Evolutionary conservation across 2,888 invertebrate genomes (phyloP).

Genomic region (Diadegma fenestrale): DNA sequence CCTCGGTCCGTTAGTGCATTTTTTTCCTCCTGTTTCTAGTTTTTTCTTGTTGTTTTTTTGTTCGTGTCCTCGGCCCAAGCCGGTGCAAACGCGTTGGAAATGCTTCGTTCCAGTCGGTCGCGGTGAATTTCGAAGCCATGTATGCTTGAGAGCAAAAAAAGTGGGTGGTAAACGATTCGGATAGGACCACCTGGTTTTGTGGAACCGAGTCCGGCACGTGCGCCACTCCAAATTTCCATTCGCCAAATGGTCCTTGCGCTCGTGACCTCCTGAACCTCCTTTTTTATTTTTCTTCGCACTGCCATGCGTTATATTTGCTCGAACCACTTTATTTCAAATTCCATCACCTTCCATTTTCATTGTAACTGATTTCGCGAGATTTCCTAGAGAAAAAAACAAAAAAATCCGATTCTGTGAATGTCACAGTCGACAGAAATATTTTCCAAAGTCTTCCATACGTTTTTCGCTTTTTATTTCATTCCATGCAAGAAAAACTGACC

Average conservation of each 20-base stretch:
- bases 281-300: not conserved
- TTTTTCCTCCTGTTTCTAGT: constrained; percentile 24
- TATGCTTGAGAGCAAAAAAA: constrained; percentile 23
- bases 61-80: constrained; percentile 35
- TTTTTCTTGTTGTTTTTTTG: not conserved
- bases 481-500: too few species aligned
- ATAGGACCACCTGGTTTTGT: constrained; percentile 12
- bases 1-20: constrained; percentile 67
- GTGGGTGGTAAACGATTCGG: constrained; percentile 28
- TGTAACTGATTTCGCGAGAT: not conserved
- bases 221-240: constrained; percentile 40
- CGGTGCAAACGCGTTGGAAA: constrained; percentile 53
- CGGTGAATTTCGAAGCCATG: constrained; percentile 54
- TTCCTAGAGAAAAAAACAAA: too few species aligned
- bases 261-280: constrained; percentile 29
- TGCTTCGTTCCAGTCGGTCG: constrained; percentile 50
- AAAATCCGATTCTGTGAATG: too few species aligned
- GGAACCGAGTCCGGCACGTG: constrained; percentile 44
- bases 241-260: constrained; percentile 27
- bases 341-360: not conserved
- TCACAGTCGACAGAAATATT: too few species aligned
- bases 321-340: not conserved
- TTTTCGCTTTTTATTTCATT: too few species aligned
- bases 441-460: too few species aligned
- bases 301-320: not conserved